Base-by-base conservation (phyloP, 2,113 vertebrate genomes). In the Passer montanus region DNA sequence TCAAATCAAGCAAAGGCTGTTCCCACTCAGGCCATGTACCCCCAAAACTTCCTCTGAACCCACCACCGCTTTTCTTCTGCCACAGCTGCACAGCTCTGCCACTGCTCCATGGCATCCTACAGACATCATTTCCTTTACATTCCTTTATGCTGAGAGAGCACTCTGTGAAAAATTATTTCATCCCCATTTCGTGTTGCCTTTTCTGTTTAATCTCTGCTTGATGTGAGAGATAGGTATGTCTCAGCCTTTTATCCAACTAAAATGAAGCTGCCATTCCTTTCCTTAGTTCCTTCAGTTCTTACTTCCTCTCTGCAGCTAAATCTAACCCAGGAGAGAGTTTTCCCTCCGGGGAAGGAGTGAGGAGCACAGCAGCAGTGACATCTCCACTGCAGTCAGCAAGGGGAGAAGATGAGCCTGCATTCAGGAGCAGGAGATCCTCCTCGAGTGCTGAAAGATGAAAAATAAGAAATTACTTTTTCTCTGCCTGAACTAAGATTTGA, bases 191-290 rank as follows among this genome's bases (percentile, higher is more conserved):
- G 7, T 56, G 39, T 68, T 91, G 77, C 62, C 44, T 93, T 30
- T 78, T 87, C 60, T 89, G 72, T 81, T 95, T 89, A 72, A 93
- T 94, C 83, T 88, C 63, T 3, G 6, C 72, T 86, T 83, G 86
- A 90, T 84, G 64, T 55, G 72, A 66, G 46, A 78, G 75, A 76
- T 6, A 60, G 66, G 59, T 55, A 53, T 59, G 56, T 49, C 49
- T 60, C 39, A 52, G 37, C 7, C 41, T 88, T 88, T 76, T 13
- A 79, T 91, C 30, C 68, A 63, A 1, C 39, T 75, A 7, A 89
- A 89, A 91, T 10, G 52, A 47, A 89, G 76, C 41, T 89, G 53
- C 69, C 60, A 27, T 52, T 72, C 39, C 39, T 78, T 68, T 52
- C 66, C 23, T 62, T 2, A 22, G 19, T 17, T 84, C 41, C 74